These are phyloP conservation scores for Scrobipalpa costella DNA, from an alignment of 2,888 invertebrate genomes.

Conservation along the genomic window DNA sequence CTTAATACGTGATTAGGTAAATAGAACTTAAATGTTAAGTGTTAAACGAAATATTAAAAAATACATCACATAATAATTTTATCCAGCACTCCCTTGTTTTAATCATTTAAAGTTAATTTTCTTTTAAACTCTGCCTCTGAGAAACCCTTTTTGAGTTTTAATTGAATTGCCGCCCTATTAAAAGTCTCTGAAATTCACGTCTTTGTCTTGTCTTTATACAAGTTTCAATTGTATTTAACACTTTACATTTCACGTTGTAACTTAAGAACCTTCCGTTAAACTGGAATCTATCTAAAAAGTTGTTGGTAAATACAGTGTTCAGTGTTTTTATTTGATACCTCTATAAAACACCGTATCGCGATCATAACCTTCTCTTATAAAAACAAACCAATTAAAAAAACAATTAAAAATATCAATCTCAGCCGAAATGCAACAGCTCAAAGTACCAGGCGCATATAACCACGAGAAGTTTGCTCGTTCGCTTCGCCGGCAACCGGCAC, in stretches of 20 bases:
- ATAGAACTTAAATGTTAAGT: no score
- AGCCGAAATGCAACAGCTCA: constrained; percentile 31
- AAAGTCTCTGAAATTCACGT: background rate
- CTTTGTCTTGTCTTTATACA: constrained; percentile 1
- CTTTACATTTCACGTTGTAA: background rate
- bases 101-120: constrained; percentile 5
- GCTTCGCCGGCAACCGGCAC: constrained; percentile 50
- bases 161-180: constrained; percentile 15
- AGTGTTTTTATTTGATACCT: no score
- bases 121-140: constrained; percentile 6
- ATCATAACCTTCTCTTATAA: background rate
- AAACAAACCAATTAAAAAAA: constrained; percentile 4
- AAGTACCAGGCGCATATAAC: constrained; percentile 68
- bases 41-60: no score
- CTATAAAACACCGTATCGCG: no score
- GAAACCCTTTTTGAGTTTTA: constrained; percentile 13
- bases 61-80: no score
- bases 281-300: background rate
- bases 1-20: no score
- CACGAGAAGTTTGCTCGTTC: constrained; percentile 45
- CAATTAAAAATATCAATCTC: constrained; percentile 23
- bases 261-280: background rate
- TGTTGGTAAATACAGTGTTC: background rate
- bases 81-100: background rate
- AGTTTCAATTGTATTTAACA: constrained; percentile 18